Evolutionary conservation across 1,140 invertebrate species (phyloP).

Genomic region (Eriocheir sinensis): DNA sequence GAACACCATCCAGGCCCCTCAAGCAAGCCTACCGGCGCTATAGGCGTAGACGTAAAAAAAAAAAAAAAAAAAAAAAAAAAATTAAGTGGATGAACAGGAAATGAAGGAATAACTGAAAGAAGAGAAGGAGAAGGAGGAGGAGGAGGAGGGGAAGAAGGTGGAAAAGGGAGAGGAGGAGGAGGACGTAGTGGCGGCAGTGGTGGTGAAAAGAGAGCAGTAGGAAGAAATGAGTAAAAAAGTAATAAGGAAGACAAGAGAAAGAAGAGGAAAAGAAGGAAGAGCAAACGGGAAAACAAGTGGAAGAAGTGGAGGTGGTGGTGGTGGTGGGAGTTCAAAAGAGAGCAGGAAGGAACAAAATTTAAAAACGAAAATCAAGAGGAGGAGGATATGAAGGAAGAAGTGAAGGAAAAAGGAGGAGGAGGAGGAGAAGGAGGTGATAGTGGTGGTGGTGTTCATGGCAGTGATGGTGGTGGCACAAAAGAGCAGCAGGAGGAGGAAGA

Average conservation of each 20-base stretch:
- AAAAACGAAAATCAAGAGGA: neutral
- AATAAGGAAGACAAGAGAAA: neutral
- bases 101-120: neutral
- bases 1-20: too few species aligned
- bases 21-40: too few species aligned
- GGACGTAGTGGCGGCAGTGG: too few species aligned
- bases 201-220: neutral
- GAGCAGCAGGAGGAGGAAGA: neutral
- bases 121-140: conserved; percentile 21
- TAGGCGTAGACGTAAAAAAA: too few species aligned
- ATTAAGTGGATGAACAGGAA: too few species aligned
- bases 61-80: too few species aligned
- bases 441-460: neutral
- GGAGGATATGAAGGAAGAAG: neutral
- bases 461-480: neutral
- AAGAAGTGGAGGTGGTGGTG: neutral
- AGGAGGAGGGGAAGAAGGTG: neutral
- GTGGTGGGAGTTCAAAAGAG: neutral
- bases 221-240: neutral
- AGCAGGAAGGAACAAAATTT: neutral
- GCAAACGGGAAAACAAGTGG: neutral
- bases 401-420: conserved; percentile 1
- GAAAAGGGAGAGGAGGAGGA: neutral
- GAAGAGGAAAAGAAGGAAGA: neutral
- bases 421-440: neutral